Percentiles rank a stretch among this genome's conserved stretches.
These are phyloP conservation scores for Chironomus striatipennis DNA, from an alignment of 1,140 invertebrate genomes.

Conservation along the genomic window DNA sequence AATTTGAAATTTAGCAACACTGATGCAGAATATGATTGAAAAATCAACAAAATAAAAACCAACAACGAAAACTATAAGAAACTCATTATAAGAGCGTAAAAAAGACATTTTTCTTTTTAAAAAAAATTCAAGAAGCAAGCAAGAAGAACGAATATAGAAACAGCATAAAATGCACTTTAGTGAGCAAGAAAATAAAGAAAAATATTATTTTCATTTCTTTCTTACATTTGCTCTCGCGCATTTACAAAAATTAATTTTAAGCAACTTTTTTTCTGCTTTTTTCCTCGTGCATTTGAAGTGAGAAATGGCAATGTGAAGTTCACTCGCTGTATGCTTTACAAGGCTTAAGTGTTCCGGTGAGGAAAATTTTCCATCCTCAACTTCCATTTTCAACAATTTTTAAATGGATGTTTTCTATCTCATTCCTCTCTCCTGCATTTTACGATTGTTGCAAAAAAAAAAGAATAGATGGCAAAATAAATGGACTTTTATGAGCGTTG, in stretches of 20 bases:
- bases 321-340: neutral
- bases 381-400: neutral
- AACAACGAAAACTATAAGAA: too few species aligned
- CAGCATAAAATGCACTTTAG: neutral
- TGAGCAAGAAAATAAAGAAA: neutral
- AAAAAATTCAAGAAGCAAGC: too few species aligned
- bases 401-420: slow-evolving; percentile 1
- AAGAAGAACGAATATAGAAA: too few species aligned
- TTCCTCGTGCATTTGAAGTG: neutral
- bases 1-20: too few species aligned
- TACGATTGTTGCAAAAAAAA: slow-evolving; percentile 12
- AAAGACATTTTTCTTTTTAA: too few species aligned
- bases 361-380: neutral
- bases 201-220: neutral
- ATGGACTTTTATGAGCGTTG: slow-evolving; percentile 7
- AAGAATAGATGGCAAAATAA: neutral
- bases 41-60: too few species aligned
- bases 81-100: too few species aligned
- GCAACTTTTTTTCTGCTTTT: neutral
- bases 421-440: neutral
- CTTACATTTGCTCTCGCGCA: neutral
- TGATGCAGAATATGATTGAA: too few species aligned
- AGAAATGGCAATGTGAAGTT: neutral
- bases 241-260: slow-evolving; percentile 10
- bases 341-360: slow-evolving; percentile 4